Evolutionary conservation across 2,888 invertebrate genomes (phyloP).

Genomic region (Ichneumoninae sp.): DNA sequence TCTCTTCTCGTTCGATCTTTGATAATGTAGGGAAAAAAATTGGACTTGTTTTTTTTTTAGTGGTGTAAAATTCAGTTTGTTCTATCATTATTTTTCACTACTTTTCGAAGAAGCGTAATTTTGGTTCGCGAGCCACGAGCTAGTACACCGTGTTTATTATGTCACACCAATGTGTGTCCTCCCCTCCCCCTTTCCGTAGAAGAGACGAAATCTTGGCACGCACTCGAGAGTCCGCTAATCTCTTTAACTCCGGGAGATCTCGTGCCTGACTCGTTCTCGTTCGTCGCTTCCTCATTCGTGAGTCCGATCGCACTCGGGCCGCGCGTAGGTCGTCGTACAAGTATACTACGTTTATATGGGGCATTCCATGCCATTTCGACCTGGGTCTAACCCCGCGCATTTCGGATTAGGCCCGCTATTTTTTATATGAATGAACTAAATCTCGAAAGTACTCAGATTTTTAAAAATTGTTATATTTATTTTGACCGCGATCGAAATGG

Average conservation of each 20-base stretch:
- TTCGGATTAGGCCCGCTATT: too few species aligned
- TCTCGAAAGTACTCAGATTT: too few species aligned
- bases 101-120: background rate
- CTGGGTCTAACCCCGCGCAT: too few species aligned
- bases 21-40: background rate
- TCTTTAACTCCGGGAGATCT: constrained; percentile 30
- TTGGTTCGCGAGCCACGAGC: background rate
- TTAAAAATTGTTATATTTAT: background rate
- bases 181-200: background rate
- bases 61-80: too few species aligned
- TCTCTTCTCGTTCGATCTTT: background rate
- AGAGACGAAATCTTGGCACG: constrained; percentile 59
- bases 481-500: too few species aligned
- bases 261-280: constrained; percentile 51
- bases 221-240: constrained; percentile 5
- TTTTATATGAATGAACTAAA: too few species aligned
- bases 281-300: constrained; percentile 70
- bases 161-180: too few species aligned
- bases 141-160: background rate
- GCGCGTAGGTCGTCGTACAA: background rate
- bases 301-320: constrained; percentile 41
- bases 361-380: too few species aligned
- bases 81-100: background rate
- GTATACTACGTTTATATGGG: background rate
- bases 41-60: background rate